Percentiles rank a stretch among this genome's conserved stretches.
These are phyloP conservation scores for Blastobasis adustella DNA, from an alignment of 2,888 invertebrate genomes.

Conservation along the genomic window DNA sequence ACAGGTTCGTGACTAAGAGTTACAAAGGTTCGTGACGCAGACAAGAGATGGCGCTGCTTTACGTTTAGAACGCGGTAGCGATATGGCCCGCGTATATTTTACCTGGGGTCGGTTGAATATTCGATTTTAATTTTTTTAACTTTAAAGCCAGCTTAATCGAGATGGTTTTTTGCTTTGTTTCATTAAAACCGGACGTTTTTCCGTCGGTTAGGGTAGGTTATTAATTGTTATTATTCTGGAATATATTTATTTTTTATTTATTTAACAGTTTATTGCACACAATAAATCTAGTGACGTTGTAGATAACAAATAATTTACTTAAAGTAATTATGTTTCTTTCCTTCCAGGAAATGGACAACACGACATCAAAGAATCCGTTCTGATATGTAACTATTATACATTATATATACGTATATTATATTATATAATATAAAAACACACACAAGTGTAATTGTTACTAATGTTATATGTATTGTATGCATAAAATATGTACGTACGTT, in stretches of 20 bases:
- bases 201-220: no score
- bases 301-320: neutral
- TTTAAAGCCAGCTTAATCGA: no score
- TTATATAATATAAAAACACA: conserved; percentile 8
- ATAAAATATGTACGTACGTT: neutral
- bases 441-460: no score
- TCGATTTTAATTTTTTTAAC: no score
- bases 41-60: neutral
- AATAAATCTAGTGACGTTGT: no score
- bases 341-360: conserved; percentile 13
- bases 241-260: no score
- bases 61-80: neutral
- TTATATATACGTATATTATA: conserved; percentile 6
- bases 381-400: conserved; percentile 11
- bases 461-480: neutral
- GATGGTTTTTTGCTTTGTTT: no score
- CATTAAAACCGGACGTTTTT: no score
- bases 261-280: no score
- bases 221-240: no score
- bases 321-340: neutral
- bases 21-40: conserved; percentile 38
- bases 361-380: conserved; percentile 21
- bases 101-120: neutral
- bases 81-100: neutral
- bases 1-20: conserved; percentile 55